Percentiles rank a stretch among this genome's conserved stretches.
Conservation (phyloP, 2,888 invertebrate genomes). For the Drosophila nigritarsus region DNA sequence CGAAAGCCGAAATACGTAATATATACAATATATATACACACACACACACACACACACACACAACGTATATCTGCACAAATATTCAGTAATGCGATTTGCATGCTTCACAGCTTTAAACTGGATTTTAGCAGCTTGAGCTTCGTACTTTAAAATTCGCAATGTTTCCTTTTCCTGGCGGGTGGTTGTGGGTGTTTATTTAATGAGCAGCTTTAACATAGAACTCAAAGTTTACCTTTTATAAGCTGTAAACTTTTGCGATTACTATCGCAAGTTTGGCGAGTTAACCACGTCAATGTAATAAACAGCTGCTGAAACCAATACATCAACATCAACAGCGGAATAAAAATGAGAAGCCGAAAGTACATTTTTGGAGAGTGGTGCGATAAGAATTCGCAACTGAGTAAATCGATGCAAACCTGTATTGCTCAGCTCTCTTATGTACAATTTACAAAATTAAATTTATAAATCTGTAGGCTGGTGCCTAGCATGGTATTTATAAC, state of each 20-base stretch:
- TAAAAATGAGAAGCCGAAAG: not conserved
- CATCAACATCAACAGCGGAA: conserved; percentile 12
- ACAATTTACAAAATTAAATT: not conserved
- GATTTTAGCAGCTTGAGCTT: conserved; percentile 31
- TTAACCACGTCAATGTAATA: conserved; percentile 31
- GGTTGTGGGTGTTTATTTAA: not conserved
- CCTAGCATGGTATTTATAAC: not conserved
- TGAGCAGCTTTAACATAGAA: conserved; percentile 12
- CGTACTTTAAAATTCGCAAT: conserved; percentile 20
- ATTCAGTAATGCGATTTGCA: conserved; percentile 54
- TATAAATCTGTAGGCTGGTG: no score
- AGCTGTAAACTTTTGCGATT: conserved; percentile 32
- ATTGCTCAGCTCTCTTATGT: not conserved
- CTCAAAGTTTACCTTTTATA: conserved; percentile 27
- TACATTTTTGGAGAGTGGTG: not conserved
- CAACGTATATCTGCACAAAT: not conserved
- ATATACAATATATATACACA: not conserved
- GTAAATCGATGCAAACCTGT: not conserved
- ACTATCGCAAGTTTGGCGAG: conserved; percentile 18
- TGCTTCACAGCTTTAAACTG: conserved; percentile 48
- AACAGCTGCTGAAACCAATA: conserved; percentile 17
- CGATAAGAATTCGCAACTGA: not conserved
- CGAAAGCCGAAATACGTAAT: conserved; percentile 2
- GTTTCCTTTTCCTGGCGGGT: not conserved
- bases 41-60: not conserved